Base-by-base conservation (phyloP, 2,797 vertebrate genomes). In the Tolypeutes matacus region DNA sequence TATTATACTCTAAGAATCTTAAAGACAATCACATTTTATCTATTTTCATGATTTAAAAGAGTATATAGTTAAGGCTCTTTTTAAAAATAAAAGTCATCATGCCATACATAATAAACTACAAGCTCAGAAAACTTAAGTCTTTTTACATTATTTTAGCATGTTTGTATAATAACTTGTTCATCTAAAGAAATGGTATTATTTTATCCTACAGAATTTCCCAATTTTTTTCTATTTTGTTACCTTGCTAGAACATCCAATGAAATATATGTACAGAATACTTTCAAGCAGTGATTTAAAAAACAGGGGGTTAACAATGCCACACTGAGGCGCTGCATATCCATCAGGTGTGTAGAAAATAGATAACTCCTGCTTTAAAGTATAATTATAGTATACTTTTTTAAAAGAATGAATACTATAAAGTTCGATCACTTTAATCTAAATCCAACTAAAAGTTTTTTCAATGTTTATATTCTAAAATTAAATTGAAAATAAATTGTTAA, bases 401-500 rank as follows among this genome's bases (percentile, higher is more conserved):
- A 87, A 81, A 46, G 46, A 46, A 46, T 46, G 31, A 90, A 11
- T 90, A 14, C 20, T 46, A 46, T 46, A 46, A 46, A 46, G 46
- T 46, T 53, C 83, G 17, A 86, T 91, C 94, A 77, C 39, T 86
- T 92, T 67, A 95, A 82, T 86, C 18, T 23, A 83, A 89, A 91
- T 69, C 1, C 70, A 93, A 93, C 10, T 49, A 89, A 93, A 89
- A 31, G 34, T 34, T 46, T 93, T 86, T 58, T 80, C 56, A 86
- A 86, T 93, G 94, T 60, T 80, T 93, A 88, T 72, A 95, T 49
- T 91, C 53, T 94, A 95, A 88, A 9, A 80, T 91, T 90, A 95
- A 76, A 5, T 31, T 76, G 2, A 85, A n/a, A 86, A 69, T 49
- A 64, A 94, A 4, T 14, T 46, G 46, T 85, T 75, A 84, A 69